phyloP scores from a whole-genome alignment of 1,140 invertebrate genomes.

The Pogonognathellus flavescens region DNA sequence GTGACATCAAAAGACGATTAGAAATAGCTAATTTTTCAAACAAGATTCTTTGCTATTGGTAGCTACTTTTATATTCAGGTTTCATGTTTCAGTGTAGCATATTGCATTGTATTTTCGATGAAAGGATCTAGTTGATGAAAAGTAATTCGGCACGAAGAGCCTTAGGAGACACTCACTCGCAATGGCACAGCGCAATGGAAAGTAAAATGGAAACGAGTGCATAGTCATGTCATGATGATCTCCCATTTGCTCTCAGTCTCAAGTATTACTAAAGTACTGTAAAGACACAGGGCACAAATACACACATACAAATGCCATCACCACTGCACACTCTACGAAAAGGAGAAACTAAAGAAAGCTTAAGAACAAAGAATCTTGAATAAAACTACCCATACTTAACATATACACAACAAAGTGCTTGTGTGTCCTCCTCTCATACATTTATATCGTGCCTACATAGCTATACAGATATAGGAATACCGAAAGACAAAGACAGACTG shows the following conservation, averaged over 20 bases:
- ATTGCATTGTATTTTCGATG: conserved; percentile 30
- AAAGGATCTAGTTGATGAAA: conserved; percentile 40
- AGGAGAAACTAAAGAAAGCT: conserved; percentile 3
- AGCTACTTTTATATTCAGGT: conserved; percentile 40
- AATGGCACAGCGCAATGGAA: conserved; percentile 11
- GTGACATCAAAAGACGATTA: conserved; percentile 36
- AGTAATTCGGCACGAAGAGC: conserved; percentile 47
- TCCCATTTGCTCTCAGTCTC: conserved; percentile 47
- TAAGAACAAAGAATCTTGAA: conserved; percentile 41
- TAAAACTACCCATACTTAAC: not conserved
- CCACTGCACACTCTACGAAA: not conserved
- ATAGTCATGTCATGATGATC: conserved; percentile 48
- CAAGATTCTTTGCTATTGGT: conserved; percentile 1
- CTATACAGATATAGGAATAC: too few relatives aligned
- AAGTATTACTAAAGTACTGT: not conserved
- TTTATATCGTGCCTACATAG: too few relatives aligned
- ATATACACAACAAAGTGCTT: too few relatives aligned
- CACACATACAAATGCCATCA: not conserved
- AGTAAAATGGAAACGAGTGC: conserved; percentile 39
- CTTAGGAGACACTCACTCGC: conserved; percentile 5
- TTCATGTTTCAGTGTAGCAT: not conserved
- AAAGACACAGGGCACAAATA: not conserved
- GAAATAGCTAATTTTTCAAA: conserved; percentile 34
- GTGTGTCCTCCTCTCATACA: too few relatives aligned
- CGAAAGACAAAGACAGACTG: too few relatives aligned